These are phyloP conservation scores for Microctenopoma steveboyesi DNA, from an alignment of 2,797 vertebrate genomes.

Conservation along the genomic window DNA sequence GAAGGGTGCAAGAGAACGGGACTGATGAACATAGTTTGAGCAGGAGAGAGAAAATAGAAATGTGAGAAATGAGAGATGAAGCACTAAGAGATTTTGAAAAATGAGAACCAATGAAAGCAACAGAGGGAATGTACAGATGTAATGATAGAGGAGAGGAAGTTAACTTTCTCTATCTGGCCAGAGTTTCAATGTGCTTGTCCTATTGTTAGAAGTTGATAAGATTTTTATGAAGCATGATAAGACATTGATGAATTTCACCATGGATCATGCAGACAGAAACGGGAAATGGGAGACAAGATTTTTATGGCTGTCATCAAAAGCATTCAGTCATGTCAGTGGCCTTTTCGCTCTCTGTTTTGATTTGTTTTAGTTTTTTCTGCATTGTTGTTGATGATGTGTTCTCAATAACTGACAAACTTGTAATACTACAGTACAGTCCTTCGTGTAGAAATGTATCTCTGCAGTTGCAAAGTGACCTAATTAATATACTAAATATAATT, in stretches of 20 bases:
- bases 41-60: conserved; percentile 69
- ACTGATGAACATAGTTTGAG: conserved; percentile 40
- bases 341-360: conserved; percentile 16
- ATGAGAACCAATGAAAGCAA: conserved; percentile 72
- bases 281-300: conserved; percentile 53
- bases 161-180: conserved; percentile 69
- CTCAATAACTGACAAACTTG: neutral
- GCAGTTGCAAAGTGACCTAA: neutral
- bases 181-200: conserved; percentile 58
- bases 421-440: neutral
- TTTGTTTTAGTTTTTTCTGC: conserved; percentile 7
- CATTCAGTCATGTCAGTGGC: conserved; percentile 22
- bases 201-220: conserved; percentile 83
- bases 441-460: neutral
- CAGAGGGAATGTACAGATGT: conserved; percentile 61
- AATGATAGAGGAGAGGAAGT: conserved; percentile 78
- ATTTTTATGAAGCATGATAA: conserved; percentile 81
- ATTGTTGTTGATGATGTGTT: neutral
- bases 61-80: conserved; percentile 70
- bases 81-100: conserved; percentile 70
- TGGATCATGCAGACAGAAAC: conserved; percentile 75
- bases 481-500: no score
- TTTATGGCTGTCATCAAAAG: conserved; percentile 47
- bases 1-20: conserved; percentile 33
- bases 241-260: conserved; percentile 78